These are phyloP conservation scores for Irena cyanogastra DNA, from an alignment of 2,113 vertebrate genomes.

Conservation along the genomic window DNA sequence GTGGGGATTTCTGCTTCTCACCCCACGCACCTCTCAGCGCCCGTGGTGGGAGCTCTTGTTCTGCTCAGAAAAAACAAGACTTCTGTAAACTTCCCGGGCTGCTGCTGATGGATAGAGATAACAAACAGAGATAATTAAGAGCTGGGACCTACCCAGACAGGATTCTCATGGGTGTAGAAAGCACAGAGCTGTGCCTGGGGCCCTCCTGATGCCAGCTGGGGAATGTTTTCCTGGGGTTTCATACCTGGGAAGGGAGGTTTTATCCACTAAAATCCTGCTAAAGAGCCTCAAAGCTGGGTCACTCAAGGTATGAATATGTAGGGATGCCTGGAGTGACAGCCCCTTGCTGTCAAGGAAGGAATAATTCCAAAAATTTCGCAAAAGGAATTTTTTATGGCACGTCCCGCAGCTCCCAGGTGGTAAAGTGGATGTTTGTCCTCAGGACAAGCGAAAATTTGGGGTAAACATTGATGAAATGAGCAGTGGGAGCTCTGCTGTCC, in stretches of 20 bases:
- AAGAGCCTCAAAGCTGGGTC: neutral
- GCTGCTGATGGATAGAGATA: neutral
- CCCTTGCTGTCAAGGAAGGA: no score
- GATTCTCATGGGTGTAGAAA: neutral
- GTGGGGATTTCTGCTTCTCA: neutral
- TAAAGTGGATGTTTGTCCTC: neutral
- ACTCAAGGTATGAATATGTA: neutral
- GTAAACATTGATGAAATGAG: rapidly evolving
- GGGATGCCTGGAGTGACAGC: neutral
- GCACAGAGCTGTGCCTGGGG: neutral
- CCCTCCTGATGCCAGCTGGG: neutral
- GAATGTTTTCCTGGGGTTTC: neutral
- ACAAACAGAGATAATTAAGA: neutral
- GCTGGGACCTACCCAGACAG: neutral
- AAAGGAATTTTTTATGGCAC: neutral
- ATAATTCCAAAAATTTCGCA: no score
- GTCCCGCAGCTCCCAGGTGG: neutral
- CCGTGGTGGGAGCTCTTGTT: neutral
- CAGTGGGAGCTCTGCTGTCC: no score
- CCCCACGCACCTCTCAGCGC: neutral
- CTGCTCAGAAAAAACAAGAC: neutral
- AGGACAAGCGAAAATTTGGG: neutral
- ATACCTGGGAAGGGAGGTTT: neutral
- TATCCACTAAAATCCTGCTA: neutral
- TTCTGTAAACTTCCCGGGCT: neutral